Base-by-base conservation (phyloP, 2,888 invertebrate genomes). In the Fissipunctia ypsillon region DNA sequence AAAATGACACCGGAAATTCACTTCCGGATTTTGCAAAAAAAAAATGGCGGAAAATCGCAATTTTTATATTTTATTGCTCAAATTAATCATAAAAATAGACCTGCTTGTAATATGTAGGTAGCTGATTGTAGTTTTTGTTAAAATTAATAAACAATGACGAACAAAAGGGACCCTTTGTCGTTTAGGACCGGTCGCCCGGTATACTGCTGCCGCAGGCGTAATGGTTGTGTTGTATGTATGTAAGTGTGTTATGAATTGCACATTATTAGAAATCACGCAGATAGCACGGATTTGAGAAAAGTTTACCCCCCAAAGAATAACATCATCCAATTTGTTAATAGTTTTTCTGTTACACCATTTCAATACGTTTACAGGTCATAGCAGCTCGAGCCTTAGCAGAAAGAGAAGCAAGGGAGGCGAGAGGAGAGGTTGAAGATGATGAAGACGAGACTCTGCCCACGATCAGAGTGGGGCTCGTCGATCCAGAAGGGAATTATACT, bases 361-460 rank as follows among this genome's bases (percentile, higher is more conserved):
- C 0, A n/a, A 38, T 48, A 73, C 31, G 25, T 61, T 66, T 25
- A 4, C 88, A 96, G 96, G 96, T 96, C 76, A 96, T 96, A 90
- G 96, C 96, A 83, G 96, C 96, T 5, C 87, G 94, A 35, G 96
- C 96, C 5, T 66, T 95, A 86, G 96, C 96, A 22, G 96, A 96
- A 78, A 91, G 96, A 66, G 95, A 96, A 76, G 96, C 96, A 2
- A 87, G 96, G 38, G 96, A 96, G 70, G 96, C 95, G 14, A 87
- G 96, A 16, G 96, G 96, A 2, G 96, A 96, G 68, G 91, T 94
- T 3, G 96, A 96, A 85, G 96, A 96, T 79, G 96, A 96, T 54
- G 96, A 96, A 76, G 96, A 96, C 50, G 96, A 96, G 61, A 92
- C 91, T 16, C 91, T 96, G 0, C 96, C 96, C 48, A 96, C 96